Evolutionary conservation across 2,113 vertebrate species (phyloP).

Genomic region (Mormoops blainvillei): DNA sequence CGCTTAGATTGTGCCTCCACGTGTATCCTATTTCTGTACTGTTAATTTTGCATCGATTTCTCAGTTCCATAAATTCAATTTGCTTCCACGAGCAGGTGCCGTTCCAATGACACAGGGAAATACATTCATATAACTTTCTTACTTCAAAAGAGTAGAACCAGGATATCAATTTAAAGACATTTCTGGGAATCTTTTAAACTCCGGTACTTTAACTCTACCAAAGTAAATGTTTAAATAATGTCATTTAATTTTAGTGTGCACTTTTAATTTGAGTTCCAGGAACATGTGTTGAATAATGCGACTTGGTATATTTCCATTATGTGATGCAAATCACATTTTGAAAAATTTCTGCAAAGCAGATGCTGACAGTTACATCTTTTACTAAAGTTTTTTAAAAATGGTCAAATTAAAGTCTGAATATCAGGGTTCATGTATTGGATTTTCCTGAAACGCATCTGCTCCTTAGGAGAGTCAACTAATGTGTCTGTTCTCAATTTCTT

Average conservation of each 20-base stretch:
- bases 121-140: neutral
- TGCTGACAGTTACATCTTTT: neutral
- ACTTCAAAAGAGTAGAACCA: neutral
- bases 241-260: neutral
- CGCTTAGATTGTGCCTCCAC: neutral
- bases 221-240: neutral
- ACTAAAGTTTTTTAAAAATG: neutral
- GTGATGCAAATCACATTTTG: neutral
- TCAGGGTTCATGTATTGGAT: neutral
- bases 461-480: neutral
- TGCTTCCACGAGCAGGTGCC: neutral
- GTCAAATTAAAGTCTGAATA: neutral
- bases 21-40: neutral
- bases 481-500: neutral
- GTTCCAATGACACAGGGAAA: neutral
- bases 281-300: neutral
- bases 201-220: neutral
- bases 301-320: neutral
- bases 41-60: neutral
- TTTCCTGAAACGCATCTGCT: neutral
- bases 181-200: neutral
- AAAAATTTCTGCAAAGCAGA: neutral
- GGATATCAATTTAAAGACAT: neutral
- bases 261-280: neutral
- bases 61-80: neutral